Conservation (phyloP, 2,797 vertebrate genomes). For the Trachops cirrhosus region DNA sequence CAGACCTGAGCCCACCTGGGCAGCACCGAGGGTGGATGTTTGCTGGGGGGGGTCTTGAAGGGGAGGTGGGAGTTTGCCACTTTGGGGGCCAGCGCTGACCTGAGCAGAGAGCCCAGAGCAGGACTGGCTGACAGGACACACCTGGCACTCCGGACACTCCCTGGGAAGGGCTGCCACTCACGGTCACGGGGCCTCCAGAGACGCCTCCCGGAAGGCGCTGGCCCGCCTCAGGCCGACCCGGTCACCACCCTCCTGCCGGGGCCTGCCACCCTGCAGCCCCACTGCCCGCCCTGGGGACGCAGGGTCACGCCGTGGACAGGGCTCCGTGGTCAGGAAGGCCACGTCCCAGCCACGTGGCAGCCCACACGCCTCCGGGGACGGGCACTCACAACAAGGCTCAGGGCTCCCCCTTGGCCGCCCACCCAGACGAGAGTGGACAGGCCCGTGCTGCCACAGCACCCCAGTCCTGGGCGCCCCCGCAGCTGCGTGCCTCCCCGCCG, state of each 20-base stretch:
- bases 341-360: rapidly evolving
- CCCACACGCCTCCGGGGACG: not conserved
- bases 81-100: not conserved
- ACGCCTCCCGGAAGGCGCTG: not conserved
- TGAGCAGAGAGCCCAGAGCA: not conserved
- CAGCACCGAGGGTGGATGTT: not conserved
- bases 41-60: not conserved
- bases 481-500: not conserved
- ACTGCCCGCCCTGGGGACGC: rapidly evolving
- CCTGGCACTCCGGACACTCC: not conserved
- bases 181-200: rapidly evolving
- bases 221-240: not conserved
- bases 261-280: not conserved
- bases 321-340: not conserved
- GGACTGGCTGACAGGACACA: rapidly evolving
- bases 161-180: not conserved
- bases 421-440: rapidly evolving
- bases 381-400: not conserved
- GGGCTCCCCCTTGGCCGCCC: not conserved
- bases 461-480: rapidly evolving
- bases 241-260: not conserved
- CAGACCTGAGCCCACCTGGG: not conserved
- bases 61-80: not conserved
- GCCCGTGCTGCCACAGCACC: not conserved
- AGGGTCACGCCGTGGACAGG: rapidly evolving